phyloP scores from a whole-genome alignment of 2,888 invertebrate species.

The Oligia strigilis region DNA sequence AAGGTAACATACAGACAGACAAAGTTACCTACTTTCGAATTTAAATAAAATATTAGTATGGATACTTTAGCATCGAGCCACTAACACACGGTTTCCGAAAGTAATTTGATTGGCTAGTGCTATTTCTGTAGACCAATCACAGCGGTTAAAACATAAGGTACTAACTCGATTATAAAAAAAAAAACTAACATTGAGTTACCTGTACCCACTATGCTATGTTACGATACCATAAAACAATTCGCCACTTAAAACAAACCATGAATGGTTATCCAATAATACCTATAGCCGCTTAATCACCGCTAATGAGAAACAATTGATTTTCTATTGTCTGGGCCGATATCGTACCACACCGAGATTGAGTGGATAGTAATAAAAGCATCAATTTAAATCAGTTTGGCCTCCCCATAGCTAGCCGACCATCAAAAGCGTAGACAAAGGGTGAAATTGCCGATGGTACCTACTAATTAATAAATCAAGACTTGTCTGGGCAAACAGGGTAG shows the following conservation, averaged over 20 bases:
- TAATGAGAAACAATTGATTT: too few species aligned
- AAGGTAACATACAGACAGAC: too few species aligned
- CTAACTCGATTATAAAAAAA: too few species aligned
- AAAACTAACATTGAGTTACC: too few species aligned
- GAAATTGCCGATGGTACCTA: slow-evolving; percentile 69
- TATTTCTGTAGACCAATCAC: background rate
- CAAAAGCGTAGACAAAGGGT: slow-evolving; percentile 64
- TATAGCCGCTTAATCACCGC: too few species aligned
- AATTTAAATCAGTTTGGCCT: slow-evolving; percentile 58
- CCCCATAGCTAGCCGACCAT: slow-evolving; percentile 60
- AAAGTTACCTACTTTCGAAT: too few species aligned
- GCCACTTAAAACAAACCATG: background rate
- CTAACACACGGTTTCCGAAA: slow-evolving; percentile 16
- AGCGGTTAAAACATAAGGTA: background rate
- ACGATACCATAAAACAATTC: background rate
- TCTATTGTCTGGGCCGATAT: too few species aligned
- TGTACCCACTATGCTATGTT: too few species aligned
- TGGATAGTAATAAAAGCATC: slow-evolving; percentile 39
- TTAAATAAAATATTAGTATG: too few species aligned
- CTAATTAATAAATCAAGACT: slow-evolving; percentile 83
- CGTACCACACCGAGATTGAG: too few species aligned
- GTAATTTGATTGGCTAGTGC: background rate
- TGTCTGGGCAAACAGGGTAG: slow-evolving; percentile 79
- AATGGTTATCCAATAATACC: slow-evolving; percentile 28
- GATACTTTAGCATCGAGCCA: background rate